These are phyloP conservation scores for Deilephila elpenor DNA, from an alignment of 2,888 invertebrate genomes.

Conservation along the genomic window DNA sequence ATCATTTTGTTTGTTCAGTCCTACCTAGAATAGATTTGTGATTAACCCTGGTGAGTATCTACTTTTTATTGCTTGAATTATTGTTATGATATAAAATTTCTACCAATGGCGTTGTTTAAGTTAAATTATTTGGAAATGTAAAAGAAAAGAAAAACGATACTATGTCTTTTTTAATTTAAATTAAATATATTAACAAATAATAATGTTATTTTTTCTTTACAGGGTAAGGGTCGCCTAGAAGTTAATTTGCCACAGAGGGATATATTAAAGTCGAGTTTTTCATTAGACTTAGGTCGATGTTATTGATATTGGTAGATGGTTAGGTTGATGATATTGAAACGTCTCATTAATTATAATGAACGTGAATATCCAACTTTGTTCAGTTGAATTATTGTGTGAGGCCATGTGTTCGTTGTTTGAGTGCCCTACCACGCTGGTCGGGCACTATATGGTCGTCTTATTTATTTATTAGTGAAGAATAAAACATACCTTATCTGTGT, in stretches of 20 bases:
- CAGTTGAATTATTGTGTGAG: too few species aligned
- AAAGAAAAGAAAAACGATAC: background rate
- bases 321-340: too few species aligned
- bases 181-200: background rate
- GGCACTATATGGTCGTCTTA: too few species aligned
- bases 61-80: constrained; percentile 6
- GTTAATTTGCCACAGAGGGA: background rate
- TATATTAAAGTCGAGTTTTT: background rate
- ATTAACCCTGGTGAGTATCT: constrained; percentile 38
- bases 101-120: background rate
- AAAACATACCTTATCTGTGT: too few species aligned
- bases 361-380: too few species aligned
- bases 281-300: background rate
- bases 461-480: too few species aligned
- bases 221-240: constrained; percentile 55
- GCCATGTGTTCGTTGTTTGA: too few species aligned
- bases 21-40: constrained; percentile 32
- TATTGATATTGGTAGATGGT: too few species aligned
- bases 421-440: too few species aligned
- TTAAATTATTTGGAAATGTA: background rate
- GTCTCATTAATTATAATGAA: too few species aligned
- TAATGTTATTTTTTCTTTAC: constrained; percentile 52
- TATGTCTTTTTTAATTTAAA: background rate
- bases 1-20: constrained; percentile 30
- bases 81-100: background rate